Base-by-base conservation (phyloP, 1,140 invertebrate species). In the Plectrocnemia conspersa region DNA sequence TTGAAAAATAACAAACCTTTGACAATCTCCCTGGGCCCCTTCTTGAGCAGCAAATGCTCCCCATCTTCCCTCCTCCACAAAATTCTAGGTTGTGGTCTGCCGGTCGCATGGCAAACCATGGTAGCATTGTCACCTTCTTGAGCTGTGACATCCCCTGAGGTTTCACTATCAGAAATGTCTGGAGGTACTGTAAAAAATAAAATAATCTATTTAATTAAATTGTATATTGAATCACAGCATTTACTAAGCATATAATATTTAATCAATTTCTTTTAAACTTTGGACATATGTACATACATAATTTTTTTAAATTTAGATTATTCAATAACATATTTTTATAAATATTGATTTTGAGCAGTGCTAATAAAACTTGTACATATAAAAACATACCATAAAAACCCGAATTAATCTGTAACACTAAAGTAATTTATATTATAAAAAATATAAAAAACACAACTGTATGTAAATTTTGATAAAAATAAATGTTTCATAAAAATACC, bases 111-210 rank as follows among this genome's bases (percentile, higher is more conserved):
- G 65, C 85, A 88, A 25, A 73, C 67, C 44, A 88, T 68, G 2
- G 80, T 85, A 3, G 82, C 81, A 66, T 86, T 85, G 32, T 83
- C 79, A 27, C 82, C 82, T 67, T 87, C 85, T 47, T 73, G 64
- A 18, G 79, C 77, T 66, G 78, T 77, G 18, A 83, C 68, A 64
- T 86, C 83, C 11, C 74, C 67, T 60, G 80, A 82, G 10, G 81
- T 82, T 58, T 78, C 77, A 10, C 70, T 71, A 59, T 79, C 76
- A 47, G 80, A 68, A 62, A 83, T 83, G 66, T 82, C 80, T 27
- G 81, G 81, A 16, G 81, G 78, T 9, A 82, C 82, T 82, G 72
- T 6, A 78, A 77, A 56, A 60, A 64, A 53, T 63, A 48, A 60
- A 44, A 52, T n/a, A n/a, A n/a, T n/a, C n/a, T n/a, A n/a, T n/a